phyloP scores from a whole-genome alignment of 2,888 invertebrate genomes.

The Hyles lineata region DNA sequence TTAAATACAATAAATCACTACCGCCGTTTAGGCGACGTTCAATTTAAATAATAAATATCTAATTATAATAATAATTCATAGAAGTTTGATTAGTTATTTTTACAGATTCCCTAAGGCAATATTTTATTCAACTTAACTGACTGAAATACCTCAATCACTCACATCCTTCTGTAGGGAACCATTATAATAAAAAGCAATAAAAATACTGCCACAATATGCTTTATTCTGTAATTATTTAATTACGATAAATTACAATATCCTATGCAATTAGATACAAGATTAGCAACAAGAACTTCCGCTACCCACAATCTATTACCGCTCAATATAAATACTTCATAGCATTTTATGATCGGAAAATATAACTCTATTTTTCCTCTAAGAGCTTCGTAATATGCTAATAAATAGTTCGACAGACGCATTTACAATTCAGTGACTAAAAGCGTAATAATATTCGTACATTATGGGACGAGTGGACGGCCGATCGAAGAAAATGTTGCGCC shows the following conservation, averaged over 20 bases:
- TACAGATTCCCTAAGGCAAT: too few species aligned
- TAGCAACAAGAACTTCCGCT: background rate
- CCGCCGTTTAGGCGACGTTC: too few species aligned
- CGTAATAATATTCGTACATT: slow-evolving; percentile 23
- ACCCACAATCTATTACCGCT: background rate
- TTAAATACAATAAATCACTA: background rate
- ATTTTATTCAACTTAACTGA: too few species aligned
- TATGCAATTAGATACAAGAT: background rate
- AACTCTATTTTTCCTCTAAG: background rate
- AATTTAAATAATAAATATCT: too few species aligned
- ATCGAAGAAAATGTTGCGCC: background rate
- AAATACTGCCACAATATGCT: too few species aligned
- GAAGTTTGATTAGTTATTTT: too few species aligned
- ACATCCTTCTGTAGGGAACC: too few species aligned
- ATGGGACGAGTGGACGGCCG: background rate
- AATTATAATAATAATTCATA: too few species aligned
- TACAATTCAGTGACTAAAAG: slow-evolving; percentile 9
- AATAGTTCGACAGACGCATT: background rate
- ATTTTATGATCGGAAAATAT: background rate
- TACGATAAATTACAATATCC: too few species aligned
- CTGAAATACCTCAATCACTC: too few species aligned
- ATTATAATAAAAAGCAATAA: too few species aligned
- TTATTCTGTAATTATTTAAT: too few species aligned
- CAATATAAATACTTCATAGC: background rate
- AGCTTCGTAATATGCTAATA: background rate